Conservation (phyloP, 2,797 vertebrate species). For the Hippocampus kuda region DNA sequence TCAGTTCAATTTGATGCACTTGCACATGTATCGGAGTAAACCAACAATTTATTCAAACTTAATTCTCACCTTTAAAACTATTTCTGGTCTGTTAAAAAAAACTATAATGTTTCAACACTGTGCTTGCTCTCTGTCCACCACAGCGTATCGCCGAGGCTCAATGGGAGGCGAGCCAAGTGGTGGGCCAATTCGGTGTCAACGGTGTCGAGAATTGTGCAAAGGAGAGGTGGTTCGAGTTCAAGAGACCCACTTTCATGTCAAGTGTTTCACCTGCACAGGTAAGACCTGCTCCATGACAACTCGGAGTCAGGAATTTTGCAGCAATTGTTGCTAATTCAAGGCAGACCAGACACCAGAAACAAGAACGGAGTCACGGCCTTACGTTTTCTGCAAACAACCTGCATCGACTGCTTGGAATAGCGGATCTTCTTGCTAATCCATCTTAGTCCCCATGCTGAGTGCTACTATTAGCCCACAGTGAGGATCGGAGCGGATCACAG, state of each 20-base stretch:
- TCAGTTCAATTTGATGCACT: no score
- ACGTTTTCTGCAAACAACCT: slow-evolving; percentile 1
- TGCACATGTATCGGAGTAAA: no score
- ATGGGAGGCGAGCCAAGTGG: slow-evolving; percentile 67
- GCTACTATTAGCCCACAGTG: slow-evolving; percentile 41
- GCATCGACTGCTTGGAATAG: slow-evolving; percentile 10
- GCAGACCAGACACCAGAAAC: not conserved
- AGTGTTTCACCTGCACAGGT: slow-evolving; percentile 99
- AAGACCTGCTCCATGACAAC: slow-evolving; percentile 42
- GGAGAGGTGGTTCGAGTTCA: slow-evolving; percentile 97
- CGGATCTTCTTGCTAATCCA: slow-evolving; percentile 25
- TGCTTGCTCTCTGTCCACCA: slow-evolving; percentile 25
- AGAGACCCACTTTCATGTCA: slow-evolving; percentile 93
- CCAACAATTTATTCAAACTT: no score
- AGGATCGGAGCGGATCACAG: slow-evolving; percentile 52
- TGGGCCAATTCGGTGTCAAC: slow-evolving; percentile 84
- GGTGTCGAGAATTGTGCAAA: slow-evolving; percentile 89
- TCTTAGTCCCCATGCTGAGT: slow-evolving; percentile 39
- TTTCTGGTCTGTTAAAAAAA: not conserved
- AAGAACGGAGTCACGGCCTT: not conserved
- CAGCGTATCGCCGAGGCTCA: slow-evolving; percentile 78
- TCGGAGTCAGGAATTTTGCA: not conserved
- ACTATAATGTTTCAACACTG: not conserved
- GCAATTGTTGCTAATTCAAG: not conserved
- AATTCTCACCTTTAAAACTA: not conserved